Evolutionary conservation across 2,888 invertebrate species (phyloP), one percentile per base, ranked within the genome.

Genomic region (Dysmachus trigonus): DNA sequence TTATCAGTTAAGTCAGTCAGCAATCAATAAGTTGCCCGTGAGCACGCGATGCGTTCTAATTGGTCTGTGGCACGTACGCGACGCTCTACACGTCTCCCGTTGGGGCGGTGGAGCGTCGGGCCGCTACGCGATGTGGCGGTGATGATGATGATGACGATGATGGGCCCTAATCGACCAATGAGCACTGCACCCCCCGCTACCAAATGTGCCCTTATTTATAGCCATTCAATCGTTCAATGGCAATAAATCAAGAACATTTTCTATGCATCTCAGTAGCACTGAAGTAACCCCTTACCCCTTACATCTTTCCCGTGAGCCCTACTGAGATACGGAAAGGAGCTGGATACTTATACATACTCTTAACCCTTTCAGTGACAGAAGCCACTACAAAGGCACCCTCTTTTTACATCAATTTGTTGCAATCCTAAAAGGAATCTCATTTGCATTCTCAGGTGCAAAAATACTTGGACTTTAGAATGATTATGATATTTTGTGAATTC

Each of bases 1-100:
- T 82, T 82, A 71, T 82, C 71, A 82, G 53, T 82, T 82, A 18
- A 71, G 82, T 82, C 38, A 62, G 71, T 82, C 82, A 62, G 82
- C 82, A 82, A 71, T 82, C 82, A 82, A 82, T 82, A 82, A 82
- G 82, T 82, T 71, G 82, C 33, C 62, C 38, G 35, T 62, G 62
- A 71, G 82, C 82, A 82, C 82, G 71, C 82, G 82, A 82, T 82
- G 15, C 82, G 27, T 82, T 82, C 82, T 82, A 82, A 82, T 82
- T 82, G 82, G 82, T 71, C 62, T 62, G 22, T 35, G 71, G 82
- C 82, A 82, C 82, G 82, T 82, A 62, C 41, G 22, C 18, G 35
- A 2, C 13, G 27, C 41, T 13, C 6, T 41, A 7, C 38, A 22
- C 77, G 18, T 31, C 74, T 18, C 6, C 41, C 35, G 27, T 7